Conservation (phyloP, 2,113 vertebrate species). For the Leuciscus idus region DNA sequence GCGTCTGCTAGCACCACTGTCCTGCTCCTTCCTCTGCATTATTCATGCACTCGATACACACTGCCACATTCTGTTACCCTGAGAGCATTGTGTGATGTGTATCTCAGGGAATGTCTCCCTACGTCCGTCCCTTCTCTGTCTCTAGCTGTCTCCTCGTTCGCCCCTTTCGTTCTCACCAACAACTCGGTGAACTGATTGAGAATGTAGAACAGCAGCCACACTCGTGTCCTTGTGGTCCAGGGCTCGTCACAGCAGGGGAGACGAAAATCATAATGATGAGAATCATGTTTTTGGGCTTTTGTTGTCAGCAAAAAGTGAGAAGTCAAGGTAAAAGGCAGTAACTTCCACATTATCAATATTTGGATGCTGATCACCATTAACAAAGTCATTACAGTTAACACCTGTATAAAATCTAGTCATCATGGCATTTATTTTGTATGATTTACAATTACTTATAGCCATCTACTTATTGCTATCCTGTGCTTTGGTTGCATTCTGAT, state of each 20-base stretch:
- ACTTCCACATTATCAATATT: too few species aligned
- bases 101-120: constrained; percentile 48
- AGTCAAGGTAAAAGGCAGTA: too few species aligned
- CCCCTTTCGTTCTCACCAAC: constrained; percentile 18
- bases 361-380: too few species aligned
- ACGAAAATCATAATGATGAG: background rate
- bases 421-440: too few species aligned
- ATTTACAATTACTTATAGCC: too few species aligned
- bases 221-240: constrained; percentile 29
- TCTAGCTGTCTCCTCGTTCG: constrained; percentile 34
- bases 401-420: too few species aligned
- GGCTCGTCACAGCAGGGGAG: background rate
- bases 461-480: too few species aligned
- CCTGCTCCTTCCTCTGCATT: constrained; percentile 59
- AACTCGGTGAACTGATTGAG: constrained; percentile 40
- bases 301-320: too few species aligned
- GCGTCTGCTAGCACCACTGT: constrained; percentile 55
- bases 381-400: too few species aligned
- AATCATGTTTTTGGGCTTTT: background rate
- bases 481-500: too few species aligned
- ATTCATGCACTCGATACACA: constrained; percentile 59
- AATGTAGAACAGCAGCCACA: constrained; percentile 41
- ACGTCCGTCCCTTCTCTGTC: constrained; percentile 34
- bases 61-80: constrained; percentile 58
- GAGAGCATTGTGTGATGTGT: constrained; percentile 57